A percentile compares a stretch with the other conserved stretches of the same genome.
Conservation (phyloP, 2,113 vertebrate species). For the Phrynosoma blainvillii region DNA sequence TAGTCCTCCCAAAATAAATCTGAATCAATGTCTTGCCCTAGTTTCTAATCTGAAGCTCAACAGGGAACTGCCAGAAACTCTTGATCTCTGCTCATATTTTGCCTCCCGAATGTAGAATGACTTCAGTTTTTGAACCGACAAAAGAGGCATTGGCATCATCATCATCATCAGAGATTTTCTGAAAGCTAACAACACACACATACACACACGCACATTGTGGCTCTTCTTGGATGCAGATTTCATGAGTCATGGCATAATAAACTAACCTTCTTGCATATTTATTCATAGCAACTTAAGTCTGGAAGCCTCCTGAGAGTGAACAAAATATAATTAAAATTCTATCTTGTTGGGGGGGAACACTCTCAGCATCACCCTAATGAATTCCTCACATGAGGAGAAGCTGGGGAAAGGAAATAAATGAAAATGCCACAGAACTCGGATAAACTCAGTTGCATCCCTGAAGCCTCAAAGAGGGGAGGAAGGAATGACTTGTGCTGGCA, state of each 20-base stretch:
- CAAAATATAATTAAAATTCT: slow-evolving; percentile 45
- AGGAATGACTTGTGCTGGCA: no score
- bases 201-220: background rate
- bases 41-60: background rate
- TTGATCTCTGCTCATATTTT: background rate
- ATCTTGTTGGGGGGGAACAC: background rate
- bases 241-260: slow-evolving; percentile 39
- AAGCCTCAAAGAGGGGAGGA: background rate
- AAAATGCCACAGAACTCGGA: background rate
- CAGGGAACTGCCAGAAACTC: background rate
- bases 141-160: no score
- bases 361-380: background rate
- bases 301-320: slow-evolving; percentile 19
- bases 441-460: background rate
- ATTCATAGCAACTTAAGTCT: slow-evolving; percentile 43
- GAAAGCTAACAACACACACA: slow-evolving; percentile 14
- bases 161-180: background rate
- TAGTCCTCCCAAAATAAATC: background rate
- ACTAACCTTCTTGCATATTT: slow-evolving; percentile 26
- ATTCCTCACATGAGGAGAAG: background rate
- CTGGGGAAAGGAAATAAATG: background rate
- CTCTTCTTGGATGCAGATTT: slow-evolving; percentile 46
- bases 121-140: background rate
- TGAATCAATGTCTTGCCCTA: no score
- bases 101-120: background rate